Conservation (phyloP, 2,888 invertebrate species). For the Smittia sp. region DNA sequence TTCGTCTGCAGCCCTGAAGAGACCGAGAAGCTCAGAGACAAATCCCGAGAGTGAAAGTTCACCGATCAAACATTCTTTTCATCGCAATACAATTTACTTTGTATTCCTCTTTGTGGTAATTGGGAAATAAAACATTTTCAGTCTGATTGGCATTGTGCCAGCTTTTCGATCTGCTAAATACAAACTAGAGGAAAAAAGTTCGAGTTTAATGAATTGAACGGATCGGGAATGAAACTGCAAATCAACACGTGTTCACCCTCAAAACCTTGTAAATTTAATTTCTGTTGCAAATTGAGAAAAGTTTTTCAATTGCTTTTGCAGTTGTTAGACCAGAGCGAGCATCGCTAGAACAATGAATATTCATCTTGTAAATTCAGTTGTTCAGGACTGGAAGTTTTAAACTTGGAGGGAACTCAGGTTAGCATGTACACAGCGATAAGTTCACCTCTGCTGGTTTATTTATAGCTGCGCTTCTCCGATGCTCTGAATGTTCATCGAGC, state of each 20-base stretch:
- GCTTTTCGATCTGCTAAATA: no score
- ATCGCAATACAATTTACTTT: no score
- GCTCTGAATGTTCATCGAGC: neutral
- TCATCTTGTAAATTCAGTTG: neutral
- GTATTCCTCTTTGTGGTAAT: conserved; percentile 10
- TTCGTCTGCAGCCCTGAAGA: neutral
- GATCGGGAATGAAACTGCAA: neutral
- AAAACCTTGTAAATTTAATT: conserved; percentile 4
- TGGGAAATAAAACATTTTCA: conserved; percentile 24
- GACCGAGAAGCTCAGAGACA: neutral
- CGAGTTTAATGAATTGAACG: neutral
- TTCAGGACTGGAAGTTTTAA: neutral
- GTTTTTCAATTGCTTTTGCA: neutral
- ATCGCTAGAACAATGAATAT: neutral
- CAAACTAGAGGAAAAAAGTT: neutral
- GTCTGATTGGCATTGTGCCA: neutral
- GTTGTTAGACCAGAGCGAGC: neutral
- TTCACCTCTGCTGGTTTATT: neutral
- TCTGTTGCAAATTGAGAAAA: neutral
- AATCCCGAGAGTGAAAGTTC: neutral
- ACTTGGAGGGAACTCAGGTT: neutral
- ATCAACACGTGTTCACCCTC: neutral
- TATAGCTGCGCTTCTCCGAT: neutral
- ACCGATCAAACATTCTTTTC: neutral
- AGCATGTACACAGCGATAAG: neutral